Conservation (phyloP, 2,888 invertebrate genomes). For the Patella pellucida region DNA sequence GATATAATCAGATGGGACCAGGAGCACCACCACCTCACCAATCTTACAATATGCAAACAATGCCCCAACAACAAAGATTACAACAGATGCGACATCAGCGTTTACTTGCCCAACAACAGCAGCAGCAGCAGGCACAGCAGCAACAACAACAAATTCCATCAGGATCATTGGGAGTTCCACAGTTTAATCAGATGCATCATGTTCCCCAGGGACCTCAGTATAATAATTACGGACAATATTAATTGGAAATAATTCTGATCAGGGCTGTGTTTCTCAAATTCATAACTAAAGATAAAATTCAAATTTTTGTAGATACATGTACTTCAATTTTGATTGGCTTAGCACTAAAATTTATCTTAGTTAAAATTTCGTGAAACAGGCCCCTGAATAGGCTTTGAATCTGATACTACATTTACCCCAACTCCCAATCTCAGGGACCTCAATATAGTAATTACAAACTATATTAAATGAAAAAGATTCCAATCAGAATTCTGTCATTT, state of each 20-base stretch:
- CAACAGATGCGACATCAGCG: conserved; percentile 64
- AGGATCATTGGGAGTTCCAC: conserved; percentile 56
- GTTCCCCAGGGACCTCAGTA: conserved; percentile 46
- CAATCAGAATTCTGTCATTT: no score
- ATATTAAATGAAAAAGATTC: no score
- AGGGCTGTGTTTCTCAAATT: no score
- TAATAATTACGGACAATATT: conserved; percentile 32
- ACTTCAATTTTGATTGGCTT: no score
- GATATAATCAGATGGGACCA: conserved; percentile 61
- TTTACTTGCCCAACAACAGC: conserved; percentile 30
- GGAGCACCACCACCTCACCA: conserved; percentile 40
- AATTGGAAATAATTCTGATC: not conserved
- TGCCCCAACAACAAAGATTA: conserved; percentile 59
- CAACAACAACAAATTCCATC: conserved; percentile 71
- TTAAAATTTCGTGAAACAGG: no score
- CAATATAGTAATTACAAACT: no score
- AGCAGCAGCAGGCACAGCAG: conserved; percentile 64
- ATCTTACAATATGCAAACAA: conserved; percentile 17
- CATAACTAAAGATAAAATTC: no score
- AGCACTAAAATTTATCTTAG: no score
- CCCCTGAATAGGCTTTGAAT: no score
- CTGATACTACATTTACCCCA: no score
- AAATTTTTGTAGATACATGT: no score
- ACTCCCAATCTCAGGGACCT: no score
- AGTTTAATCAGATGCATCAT: conserved; percentile 54